Conservation (phyloP, 2,113 vertebrate species). For the Irena cyanogastra region DNA sequence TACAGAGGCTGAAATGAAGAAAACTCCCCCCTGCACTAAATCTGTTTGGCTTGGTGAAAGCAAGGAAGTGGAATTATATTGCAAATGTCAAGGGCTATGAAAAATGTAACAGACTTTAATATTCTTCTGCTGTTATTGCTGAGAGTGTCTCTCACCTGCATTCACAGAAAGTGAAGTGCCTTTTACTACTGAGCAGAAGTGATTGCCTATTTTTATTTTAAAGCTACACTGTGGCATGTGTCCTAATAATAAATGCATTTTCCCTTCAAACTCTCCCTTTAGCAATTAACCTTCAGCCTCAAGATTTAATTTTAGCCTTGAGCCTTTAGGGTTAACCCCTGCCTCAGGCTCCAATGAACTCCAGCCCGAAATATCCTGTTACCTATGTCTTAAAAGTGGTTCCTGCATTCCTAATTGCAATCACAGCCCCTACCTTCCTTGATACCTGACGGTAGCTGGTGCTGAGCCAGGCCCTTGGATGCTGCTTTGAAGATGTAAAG, state of each 20-base stretch:
- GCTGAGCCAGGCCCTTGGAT: background rate
- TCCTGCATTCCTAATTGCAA: background rate
- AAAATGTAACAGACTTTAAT: slow-evolving; percentile 61
- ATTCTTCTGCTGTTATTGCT: slow-evolving; percentile 44
- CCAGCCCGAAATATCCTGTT: background rate
- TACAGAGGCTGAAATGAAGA: background rate
- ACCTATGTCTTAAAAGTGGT: background rate
- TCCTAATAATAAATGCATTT: background rate
- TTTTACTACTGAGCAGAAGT: slow-evolving; percentile 29
- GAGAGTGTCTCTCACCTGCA: slow-evolving; percentile 36
- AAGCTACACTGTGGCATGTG: background rate
- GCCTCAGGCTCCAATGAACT: background rate
- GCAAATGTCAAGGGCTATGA: slow-evolving; percentile 54
- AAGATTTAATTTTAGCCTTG: background rate
- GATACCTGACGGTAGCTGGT: background rate
- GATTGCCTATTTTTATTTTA: slow-evolving; percentile 14
- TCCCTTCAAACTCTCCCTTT: background rate
- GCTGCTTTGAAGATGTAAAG: slow-evolving; percentile 27
- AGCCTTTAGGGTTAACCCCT: background rate
- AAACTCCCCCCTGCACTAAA: background rate
- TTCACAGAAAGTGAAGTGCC: slow-evolving; percentile 2
- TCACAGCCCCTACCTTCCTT: background rate
- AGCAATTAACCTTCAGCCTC: background rate
- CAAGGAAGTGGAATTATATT: slow-evolving; percentile 44
- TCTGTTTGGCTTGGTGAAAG: background rate